Conservation (phyloP, 2,113 vertebrate genomes). For the Catagonus wagneri region DNA sequence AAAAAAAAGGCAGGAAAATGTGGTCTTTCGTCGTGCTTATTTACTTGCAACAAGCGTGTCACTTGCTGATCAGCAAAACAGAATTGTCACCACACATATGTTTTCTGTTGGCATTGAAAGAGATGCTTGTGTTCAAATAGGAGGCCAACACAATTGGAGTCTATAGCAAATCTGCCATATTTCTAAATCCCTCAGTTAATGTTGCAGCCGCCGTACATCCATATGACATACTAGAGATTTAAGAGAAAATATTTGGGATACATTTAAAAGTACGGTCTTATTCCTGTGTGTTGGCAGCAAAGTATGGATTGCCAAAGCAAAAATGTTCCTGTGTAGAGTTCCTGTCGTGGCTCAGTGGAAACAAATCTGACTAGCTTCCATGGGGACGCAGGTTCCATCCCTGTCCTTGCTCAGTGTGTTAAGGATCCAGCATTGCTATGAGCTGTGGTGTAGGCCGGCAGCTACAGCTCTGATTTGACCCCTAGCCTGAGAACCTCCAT, state of each 20-base stretch:
- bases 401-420: too few relatives aligned
- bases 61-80: slow-evolving; percentile 84
- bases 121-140: slow-evolving; percentile 79
- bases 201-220: slow-evolving; percentile 73
- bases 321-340: too few relatives aligned
- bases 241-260: slow-evolving; percentile 14
- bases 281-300: not conserved
- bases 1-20: too few relatives aligned
- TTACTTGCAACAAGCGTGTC: slow-evolving; percentile 83
- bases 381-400: too few relatives aligned
- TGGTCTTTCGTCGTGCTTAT: slow-evolving; percentile 74
- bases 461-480: too few relatives aligned
- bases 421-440: too few relatives aligned
- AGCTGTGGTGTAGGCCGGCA: too few relatives aligned
- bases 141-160: slow-evolving; percentile 73
- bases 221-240: slow-evolving; percentile 62
- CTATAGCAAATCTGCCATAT: slow-evolving; percentile 80
- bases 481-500: too few relatives aligned
- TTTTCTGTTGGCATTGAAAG: slow-evolving; percentile 71
- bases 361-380: too few relatives aligned
- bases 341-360: too few relatives aligned
- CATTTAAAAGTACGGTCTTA: not conserved
- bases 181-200: slow-evolving; percentile 73
- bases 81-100: not conserved
- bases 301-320: not conserved